Evolutionary conservation across 2,888 invertebrate genomes (phyloP).

Genomic region (Tanypteryx hageni): DNA sequence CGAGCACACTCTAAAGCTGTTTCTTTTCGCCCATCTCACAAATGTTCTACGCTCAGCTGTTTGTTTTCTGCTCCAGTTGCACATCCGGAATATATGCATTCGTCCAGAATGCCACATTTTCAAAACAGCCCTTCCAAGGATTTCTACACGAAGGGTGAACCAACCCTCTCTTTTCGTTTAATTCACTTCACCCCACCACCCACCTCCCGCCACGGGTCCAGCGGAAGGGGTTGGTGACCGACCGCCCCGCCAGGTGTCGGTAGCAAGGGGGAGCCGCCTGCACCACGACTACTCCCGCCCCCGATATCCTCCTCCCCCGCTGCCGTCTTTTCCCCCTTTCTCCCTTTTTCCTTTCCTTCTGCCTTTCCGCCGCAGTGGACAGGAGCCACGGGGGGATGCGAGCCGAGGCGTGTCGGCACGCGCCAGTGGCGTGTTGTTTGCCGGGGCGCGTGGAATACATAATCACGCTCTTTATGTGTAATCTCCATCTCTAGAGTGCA

Average conservation of each 20-base stretch:
- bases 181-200: slow-evolving; percentile 19
- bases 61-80: neutral
- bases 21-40: neutral
- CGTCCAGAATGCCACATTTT: slow-evolving; percentile 15
- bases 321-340: neutral
- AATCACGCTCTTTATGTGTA: slow-evolving; percentile 7
- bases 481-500: neutral
- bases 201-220: slow-evolving; percentile 3
- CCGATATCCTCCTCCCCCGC: neutral
- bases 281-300: neutral
- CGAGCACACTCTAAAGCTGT: neutral
- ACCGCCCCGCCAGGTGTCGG: slow-evolving; percentile 35
- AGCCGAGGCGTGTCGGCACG: slow-evolving; percentile 51
- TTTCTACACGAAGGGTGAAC: slow-evolving; percentile 19
- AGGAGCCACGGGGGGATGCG: neutral
- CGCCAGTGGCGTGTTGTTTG: slow-evolving; percentile 43
- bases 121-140: neutral
- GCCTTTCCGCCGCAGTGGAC: neutral
- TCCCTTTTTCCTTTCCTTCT: neutral
- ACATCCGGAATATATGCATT: slow-evolving; percentile 3
- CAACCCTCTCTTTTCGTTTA: slow-evolving; percentile 36
- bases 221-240: slow-evolving; percentile 57
- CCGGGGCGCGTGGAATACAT: neutral
- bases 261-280: neutral
- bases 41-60: neutral